Evolutionary conservation across 2,113 vertebrate genomes (phyloP).

Genomic region (Lynx canadensis): DNA sequence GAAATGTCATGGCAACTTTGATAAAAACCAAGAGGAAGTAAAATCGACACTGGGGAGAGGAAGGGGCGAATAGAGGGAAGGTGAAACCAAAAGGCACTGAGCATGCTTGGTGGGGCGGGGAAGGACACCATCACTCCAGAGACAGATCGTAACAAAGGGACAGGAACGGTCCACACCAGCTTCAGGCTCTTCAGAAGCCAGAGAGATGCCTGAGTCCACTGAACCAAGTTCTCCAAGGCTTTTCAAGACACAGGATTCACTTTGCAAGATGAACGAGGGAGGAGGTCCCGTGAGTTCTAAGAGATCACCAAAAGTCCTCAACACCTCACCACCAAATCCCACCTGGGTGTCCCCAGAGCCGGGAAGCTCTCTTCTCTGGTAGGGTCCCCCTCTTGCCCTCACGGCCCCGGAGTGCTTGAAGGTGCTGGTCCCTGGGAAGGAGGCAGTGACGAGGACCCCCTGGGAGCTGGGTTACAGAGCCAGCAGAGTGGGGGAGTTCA

Average conservation of each 20-base stretch:
- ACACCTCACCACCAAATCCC: neutral
- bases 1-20: slow-evolving; percentile 87
- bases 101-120: slow-evolving; percentile 76
- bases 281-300: neutral
- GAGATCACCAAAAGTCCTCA: slow-evolving; percentile 12
- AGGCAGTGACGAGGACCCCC: slow-evolving; percentile 41
- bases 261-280: slow-evolving; percentile 22
- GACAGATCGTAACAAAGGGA: slow-evolving; percentile 66
- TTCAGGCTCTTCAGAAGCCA: slow-evolving; percentile 70
- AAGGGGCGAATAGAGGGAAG: slow-evolving; percentile 36
- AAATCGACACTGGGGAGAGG: slow-evolving; percentile 32
- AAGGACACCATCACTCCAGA: slow-evolving; percentile 73
- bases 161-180: slow-evolving; percentile 65
- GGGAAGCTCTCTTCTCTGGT: slow-evolving; percentile 65
- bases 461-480: slow-evolving; percentile 91
- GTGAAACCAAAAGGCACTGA: slow-evolving; percentile 83
- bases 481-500: slow-evolving; percentile 99
- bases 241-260: slow-evolving; percentile 64
- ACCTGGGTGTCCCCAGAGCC: slow-evolving; percentile 61
- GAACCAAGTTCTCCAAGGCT: slow-evolving; percentile 64
- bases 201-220: slow-evolving; percentile 62
- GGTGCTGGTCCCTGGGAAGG: slow-evolving; percentile 83
- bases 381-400: slow-evolving; percentile 77
- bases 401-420: slow-evolving; percentile 79
- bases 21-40: slow-evolving; percentile 79